Evolutionary conservation across 2,113 vertebrate species (phyloP).

Genomic region (Suncus etruscus): DNA sequence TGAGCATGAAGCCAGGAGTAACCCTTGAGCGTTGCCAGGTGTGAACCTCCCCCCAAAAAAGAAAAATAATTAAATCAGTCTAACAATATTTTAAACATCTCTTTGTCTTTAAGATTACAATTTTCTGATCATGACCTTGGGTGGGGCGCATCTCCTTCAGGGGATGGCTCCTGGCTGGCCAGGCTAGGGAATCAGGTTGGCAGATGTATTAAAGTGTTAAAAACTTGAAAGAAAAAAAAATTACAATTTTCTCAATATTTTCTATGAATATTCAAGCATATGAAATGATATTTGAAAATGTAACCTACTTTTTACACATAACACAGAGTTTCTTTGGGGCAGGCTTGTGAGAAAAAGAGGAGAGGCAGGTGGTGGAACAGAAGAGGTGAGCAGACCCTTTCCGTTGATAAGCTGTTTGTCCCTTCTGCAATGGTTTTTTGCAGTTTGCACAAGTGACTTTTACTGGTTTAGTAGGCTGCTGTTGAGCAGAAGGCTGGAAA

Average conservation of each 20-base stretch:
- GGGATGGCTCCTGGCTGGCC: too few species aligned
- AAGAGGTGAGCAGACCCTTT: slow-evolving; percentile 99
- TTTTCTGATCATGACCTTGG: too few species aligned
- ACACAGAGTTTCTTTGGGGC: slow-evolving; percentile 99
- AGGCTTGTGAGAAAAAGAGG: slow-evolving; percentile 98
- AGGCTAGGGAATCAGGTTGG: too few species aligned
- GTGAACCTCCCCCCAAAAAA: too few species aligned
- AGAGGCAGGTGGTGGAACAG: slow-evolving; percentile 97
- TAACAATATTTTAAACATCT: slow-evolving; percentile 51
- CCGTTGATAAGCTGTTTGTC: slow-evolving; percentile 97
- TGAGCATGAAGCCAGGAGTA: too few species aligned
- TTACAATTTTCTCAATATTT: slow-evolving; percentile 9
- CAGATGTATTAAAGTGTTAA: too few species aligned
- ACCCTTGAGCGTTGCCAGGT: too few species aligned
- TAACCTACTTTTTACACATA: slow-evolving; percentile 99
- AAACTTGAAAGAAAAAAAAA: too few species aligned
- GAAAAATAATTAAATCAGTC: neutral
- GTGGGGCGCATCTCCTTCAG: too few species aligned
- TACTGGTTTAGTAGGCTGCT: slow-evolving; percentile 93
- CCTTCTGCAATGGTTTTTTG: slow-evolving; percentile 98
- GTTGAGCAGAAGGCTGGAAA: slow-evolving; percentile 92
- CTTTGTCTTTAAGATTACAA: slow-evolving; percentile 30
- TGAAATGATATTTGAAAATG: slow-evolving; percentile 46
- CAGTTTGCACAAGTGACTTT: slow-evolving; percentile 99
- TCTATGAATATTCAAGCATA: slow-evolving; percentile 4